phyloP scores from a whole-genome alignment of 2,797 vertebrate species.

The Cichlasoma orientale region DNA sequence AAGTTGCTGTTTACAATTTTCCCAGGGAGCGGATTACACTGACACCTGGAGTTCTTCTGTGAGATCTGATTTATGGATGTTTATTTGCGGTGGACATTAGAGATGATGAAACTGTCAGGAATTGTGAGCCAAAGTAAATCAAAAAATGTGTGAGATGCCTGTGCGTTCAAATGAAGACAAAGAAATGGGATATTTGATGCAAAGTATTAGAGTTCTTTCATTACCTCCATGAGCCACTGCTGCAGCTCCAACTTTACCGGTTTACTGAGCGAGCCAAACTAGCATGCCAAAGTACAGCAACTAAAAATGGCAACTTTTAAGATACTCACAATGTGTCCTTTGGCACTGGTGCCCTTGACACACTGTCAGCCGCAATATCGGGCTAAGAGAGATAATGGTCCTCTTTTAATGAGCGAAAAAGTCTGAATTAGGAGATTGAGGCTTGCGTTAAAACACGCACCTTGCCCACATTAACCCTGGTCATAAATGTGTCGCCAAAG shows the following conservation, averaged over 20 bases:
- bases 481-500: not conserved
- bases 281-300: not conserved
- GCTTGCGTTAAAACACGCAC: not conserved
- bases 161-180: not conserved
- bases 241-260: not conserved
- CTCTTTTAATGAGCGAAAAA: not conserved
- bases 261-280: not conserved
- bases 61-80: not conserved
- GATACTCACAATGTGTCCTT: slow-evolving; percentile 1
- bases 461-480: not conserved
- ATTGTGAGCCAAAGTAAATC: not conserved
- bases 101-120: not conserved
- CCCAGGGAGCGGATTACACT: not conserved
- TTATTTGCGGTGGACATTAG: not conserved
- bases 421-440: not conserved
- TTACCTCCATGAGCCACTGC: not conserved
- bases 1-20: not conserved
- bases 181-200: not conserved
- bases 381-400: not conserved
- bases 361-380: not conserved
- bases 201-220: not conserved
- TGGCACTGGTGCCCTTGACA: not conserved
- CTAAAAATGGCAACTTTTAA: not conserved
- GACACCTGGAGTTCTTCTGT: not conserved
- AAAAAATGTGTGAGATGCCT: not conserved